Conservation (phyloP, 2,888 invertebrate species). For the Leuctra nigra region DNA sequence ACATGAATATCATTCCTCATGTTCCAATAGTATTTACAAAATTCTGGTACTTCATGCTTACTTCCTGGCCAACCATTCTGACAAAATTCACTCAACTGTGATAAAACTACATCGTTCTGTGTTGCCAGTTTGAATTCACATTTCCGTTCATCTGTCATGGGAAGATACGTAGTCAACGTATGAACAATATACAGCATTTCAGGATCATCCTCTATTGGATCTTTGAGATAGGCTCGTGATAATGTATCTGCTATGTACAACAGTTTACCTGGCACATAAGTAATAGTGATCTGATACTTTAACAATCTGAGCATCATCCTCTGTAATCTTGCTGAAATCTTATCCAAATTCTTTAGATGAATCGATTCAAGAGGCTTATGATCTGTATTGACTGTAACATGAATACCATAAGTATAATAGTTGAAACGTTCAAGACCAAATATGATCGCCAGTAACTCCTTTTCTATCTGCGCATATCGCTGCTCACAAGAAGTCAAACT, state of each 20-base stretch:
- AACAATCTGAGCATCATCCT: conserved; percentile 1
- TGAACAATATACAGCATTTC: conserved; percentile 15
- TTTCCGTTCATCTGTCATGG: conserved; percentile 14
- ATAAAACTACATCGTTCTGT: neutral
- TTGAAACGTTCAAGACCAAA: too few species aligned
- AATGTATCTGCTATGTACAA: conserved; percentile 15
- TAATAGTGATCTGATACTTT: conserved; percentile 7
- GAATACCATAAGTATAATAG: too few species aligned
- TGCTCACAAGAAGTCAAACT: too few species aligned
- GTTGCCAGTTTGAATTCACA: neutral
- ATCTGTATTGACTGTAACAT: too few species aligned
- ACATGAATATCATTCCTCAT: neutral
- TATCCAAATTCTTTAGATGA: too few species aligned
- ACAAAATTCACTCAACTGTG: neutral
- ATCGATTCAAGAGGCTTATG: too few species aligned
- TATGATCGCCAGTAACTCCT: too few species aligned
- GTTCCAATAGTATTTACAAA: neutral
- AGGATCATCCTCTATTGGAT: conserved; percentile 2
- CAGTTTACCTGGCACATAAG: conserved; percentile 8
- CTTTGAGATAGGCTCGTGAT: conserved; percentile 9
- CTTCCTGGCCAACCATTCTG: conserved; percentile 12
- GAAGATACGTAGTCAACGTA: neutral
- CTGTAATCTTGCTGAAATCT: too few species aligned
- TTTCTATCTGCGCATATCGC: too few species aligned
- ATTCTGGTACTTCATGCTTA: neutral